Evolutionary conservation across 2,797 vertebrate genomes (phyloP).

Genomic region (Crenichthys baileyi): DNA sequence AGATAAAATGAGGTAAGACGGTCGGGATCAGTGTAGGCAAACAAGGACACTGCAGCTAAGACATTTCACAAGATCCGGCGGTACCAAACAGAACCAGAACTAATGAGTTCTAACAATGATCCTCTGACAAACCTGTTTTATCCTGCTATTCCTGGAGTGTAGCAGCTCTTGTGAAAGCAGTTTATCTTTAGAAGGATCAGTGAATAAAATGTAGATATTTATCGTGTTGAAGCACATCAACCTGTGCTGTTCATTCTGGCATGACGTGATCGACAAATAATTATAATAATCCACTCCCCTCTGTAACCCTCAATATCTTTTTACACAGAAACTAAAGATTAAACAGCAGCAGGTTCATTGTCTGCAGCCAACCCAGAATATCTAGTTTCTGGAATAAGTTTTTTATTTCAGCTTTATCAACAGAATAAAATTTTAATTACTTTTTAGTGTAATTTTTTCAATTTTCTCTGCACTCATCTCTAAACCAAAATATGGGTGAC

Average conservation of each 20-base stretch:
- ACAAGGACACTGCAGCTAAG: conserved; percentile 18
- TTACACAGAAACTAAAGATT: neutral
- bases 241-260: neutral
- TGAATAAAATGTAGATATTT: neutral
- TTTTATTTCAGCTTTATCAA: neutral
- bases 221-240: neutral
- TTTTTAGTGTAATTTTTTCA: neutral
- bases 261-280: neutral
- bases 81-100: neutral
- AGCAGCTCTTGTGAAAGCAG: neutral
- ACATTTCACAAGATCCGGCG: neutral
- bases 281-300: neutral
- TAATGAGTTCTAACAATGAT: neutral
- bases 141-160: neutral
- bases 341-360: neutral
- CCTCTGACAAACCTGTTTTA: neutral
- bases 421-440: neutral
- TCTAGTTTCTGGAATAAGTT: neutral
- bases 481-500: neutral
- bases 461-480: neutral
- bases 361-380: neutral
- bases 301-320: neutral
- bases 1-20: conserved; percentile 17
- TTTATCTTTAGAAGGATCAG: neutral
- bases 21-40: conserved; percentile 1